Evolutionary conservation across 2,888 invertebrate species (phyloP).

Genomic region (Ochropacha duplaris): DNA sequence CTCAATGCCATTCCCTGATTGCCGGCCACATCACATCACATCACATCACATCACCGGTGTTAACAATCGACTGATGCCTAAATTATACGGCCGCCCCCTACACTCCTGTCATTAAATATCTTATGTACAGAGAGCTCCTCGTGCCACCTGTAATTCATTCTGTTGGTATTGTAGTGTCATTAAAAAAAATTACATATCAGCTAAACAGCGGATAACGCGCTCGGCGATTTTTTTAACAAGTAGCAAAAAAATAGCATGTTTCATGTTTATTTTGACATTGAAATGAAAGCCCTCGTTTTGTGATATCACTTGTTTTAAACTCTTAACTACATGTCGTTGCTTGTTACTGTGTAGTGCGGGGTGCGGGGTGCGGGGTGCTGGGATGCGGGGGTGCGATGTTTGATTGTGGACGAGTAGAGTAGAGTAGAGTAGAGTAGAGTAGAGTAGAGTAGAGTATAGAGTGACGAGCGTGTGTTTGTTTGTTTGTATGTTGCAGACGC

Average conservation of each 20-base stretch:
- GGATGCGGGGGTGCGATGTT: neutral
- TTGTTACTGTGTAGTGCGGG: no score
- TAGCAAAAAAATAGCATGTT: constrained; percentile 9
- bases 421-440: no score
- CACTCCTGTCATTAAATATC: constrained; percentile 46
- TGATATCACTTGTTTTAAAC: constrained; percentile 28
- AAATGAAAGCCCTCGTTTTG: constrained; percentile 17
- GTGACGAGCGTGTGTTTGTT: constrained; percentile 9
- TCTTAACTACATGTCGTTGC: neutral
- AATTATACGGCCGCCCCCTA: constrained; percentile 41
- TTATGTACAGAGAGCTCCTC: constrained; percentile 29
- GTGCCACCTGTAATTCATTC: constrained; percentile 13
- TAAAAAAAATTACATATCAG: constrained; percentile 40
- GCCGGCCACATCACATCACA: constrained; percentile 23
- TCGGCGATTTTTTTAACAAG: constrained; percentile 21
- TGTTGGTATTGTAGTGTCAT: constrained; percentile 39
- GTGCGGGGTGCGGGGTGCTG: neutral
- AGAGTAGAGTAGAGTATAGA: no score
- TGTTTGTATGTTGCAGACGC: constrained; percentile 87
- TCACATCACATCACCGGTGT: no score
- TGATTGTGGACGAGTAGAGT: neutral
- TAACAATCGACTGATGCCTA: constrained; percentile 22
- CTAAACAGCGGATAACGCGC: constrained; percentile 18
- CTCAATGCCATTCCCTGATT: constrained; percentile 32
- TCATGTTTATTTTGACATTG: constrained; percentile 14